Base-by-base conservation (phyloP, 2,888 invertebrate species). In the Hydrotaea cyrtoneurina region DNA sequence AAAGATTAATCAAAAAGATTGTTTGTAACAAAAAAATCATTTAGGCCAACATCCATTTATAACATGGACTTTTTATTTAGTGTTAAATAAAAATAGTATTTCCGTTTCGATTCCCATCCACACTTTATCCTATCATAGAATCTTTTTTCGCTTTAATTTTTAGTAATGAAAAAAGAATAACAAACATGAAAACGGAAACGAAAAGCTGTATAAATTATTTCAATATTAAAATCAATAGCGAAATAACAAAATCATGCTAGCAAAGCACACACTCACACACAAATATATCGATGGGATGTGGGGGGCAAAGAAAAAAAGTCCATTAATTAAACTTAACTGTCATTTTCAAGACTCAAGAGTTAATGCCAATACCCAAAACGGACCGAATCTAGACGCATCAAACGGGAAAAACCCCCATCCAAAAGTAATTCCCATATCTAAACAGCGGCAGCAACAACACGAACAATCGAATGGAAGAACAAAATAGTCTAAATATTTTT, bases 271-370 rank as follows among this genome's bases (percentile, higher is more conserved):
- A 39, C 39, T 8, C 39, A 39, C 39, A 39, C 39, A 8, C n/a
- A 1, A 0, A 43, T 43, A 50, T n/a, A n/a, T 50, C 50, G 15
- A 50, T 5, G 1, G 50, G 50, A 50, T 50, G n/a, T 50, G 50
- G n/a, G 62, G 17, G 31, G 62, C n/a, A n/a, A n/a, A n/a, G n/a
- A n/a, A 15, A 26, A 69, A 53, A 72, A 79, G 62, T 39, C 69
- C 69, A 78, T 83, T 80, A 78, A 78, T 77, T 83, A 74, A 80
- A 69, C 74, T 36, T 69, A 78, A 78, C 77, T 83, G 80, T 80
- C 77, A 80, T 73, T 69, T 80, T 77, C 69, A 77, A 80, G 73
- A 74, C 21, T 73, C 59, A 59, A 83, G 66, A 83, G 76, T 66
- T 83, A 77, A 80, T 31, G 50, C 57, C 76, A 71, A n/a, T n/a